Conservation (phyloP, 2,888 invertebrate species). For the Acronicta alni region DNA sequence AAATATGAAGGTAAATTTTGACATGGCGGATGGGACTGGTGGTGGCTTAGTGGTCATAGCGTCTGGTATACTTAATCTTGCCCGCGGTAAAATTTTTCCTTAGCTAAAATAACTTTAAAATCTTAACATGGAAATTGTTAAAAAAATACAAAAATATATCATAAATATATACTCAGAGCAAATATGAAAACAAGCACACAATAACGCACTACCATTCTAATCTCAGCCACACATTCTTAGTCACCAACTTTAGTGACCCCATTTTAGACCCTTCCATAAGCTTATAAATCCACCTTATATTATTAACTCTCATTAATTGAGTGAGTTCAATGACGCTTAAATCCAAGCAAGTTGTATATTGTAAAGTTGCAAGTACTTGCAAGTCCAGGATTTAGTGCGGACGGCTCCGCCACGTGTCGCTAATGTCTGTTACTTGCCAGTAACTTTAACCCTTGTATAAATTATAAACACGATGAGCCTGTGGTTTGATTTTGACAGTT, state of each 20-base stretch:
- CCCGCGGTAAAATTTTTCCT: too few species aligned
- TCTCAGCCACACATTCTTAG: slow-evolving; percentile 16
- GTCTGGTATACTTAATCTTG: too few species aligned
- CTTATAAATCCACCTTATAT: slow-evolving; percentile 18
- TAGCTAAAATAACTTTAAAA: too few species aligned
- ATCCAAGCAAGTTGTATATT: slow-evolving; percentile 52
- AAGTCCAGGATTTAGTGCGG: slow-evolving; percentile 67
- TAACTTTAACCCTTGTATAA: slow-evolving; percentile 53
- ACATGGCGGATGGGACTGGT: too few species aligned
- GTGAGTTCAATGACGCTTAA: slow-evolving; percentile 56
- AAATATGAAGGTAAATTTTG: too few species aligned
- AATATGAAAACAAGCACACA: slow-evolving; percentile 1
- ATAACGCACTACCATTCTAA: not conserved
- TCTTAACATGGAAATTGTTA: too few species aligned
- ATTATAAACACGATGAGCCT: slow-evolving; percentile 49
- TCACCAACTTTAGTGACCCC: slow-evolving; percentile 20
- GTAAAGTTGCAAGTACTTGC: slow-evolving; percentile 56
- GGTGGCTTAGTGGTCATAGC: too few species aligned
- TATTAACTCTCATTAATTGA: slow-evolving; percentile 58
- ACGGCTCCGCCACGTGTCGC: slow-evolving; percentile 60
- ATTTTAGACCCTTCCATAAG: slow-evolving; percentile 16
- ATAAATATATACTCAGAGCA: too few species aligned
- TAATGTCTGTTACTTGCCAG: slow-evolving; percentile 54
- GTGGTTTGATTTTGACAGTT: slow-evolving; percentile 54
- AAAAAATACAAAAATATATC: too few species aligned